Base-by-base conservation (phyloP, 2,797 vertebrate genomes). In the Halcyon badia region DNA sequence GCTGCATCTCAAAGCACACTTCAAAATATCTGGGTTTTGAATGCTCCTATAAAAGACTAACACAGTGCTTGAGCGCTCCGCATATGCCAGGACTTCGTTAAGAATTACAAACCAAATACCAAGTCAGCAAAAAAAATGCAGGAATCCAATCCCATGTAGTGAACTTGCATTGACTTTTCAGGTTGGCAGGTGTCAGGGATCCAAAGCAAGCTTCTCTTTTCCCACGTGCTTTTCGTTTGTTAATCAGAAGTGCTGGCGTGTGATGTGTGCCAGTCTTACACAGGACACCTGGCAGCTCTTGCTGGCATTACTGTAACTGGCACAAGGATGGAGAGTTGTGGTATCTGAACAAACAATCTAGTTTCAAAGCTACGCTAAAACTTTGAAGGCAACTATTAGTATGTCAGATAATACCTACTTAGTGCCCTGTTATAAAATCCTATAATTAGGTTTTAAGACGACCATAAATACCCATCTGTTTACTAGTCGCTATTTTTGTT, bases 331-430 rank as follows among this genome's bases (percentile, higher is more conserved):
- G 15, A 56, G 31, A 72, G 44, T 44, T 70, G 44, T 66, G 46
- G 37, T 44, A 37, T 62, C 68, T 11, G 41, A 96, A 87, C 14
- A 77, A 42, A 76, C 15, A 73, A 62, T 76, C 70, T 31, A 62
- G 15, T 89, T 95, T 97, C 68, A 92, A 97, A 92, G 24, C 7
- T 11, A 70, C 39, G n/a, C 41, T 79, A 70, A 26, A 48, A 39
- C 26, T 95, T 78, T 54, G 52, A 79, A 73, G 42, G 64, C 20
- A 39, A 54, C 11, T 48, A 10, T 44, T 83, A 25, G 10, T 17
- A 57, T 15, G 12, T 75, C 52, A 78, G 33, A 26, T 4, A 70
- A 33, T n/a, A 25, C 42, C 49, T 41, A 8, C 14, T 48, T 14
- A 30, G 17, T 49, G 21, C 25, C 6, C 16, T 16, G 4, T 24